Conservation (phyloP, 1,140 invertebrate genomes). For the Atta texana region DNA sequence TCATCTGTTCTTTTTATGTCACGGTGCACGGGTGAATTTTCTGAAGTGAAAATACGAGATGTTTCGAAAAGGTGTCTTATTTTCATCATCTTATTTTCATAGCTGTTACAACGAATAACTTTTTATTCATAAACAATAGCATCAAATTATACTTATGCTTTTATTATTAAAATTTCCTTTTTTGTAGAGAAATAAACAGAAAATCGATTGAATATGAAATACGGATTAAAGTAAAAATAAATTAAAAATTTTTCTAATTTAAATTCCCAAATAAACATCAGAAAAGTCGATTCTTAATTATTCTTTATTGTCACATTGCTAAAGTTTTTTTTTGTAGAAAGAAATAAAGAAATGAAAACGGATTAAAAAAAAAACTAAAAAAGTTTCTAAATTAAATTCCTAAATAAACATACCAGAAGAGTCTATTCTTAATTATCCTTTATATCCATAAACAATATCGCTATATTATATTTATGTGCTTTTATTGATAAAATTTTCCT, state of each 20-base stretch:
- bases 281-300: not conserved
- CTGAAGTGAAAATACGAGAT: conserved; percentile 13
- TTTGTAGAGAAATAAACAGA: not conserved
- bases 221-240: not conserved
- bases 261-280: not conserved
- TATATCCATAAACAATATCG: not conserved
- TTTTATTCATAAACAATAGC: not conserved
- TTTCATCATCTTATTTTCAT: not conserved
- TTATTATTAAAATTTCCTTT: not conserved
- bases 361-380: too few relatives aligned
- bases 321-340: too few relatives aligned
- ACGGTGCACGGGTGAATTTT: not conserved
- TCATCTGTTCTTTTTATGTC: not conserved
- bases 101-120: not conserved
- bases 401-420: too few relatives aligned
- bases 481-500: not conserved
- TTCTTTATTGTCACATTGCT: not conserved
- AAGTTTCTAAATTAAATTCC: too few relatives aligned
- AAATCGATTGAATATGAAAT: not conserved
- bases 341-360: too few relatives aligned
- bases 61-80: not conserved
- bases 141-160: not conserved
- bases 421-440: too few relatives aligned
- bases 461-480: not conserved
- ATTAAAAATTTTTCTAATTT: not conserved